A percentile compares a stretch with the other conserved stretches of the same genome.
Evolutionary conservation across 2,113 vertebrate genomes (phyloP).

Genomic region (Pluvialis apricaria): DNA sequence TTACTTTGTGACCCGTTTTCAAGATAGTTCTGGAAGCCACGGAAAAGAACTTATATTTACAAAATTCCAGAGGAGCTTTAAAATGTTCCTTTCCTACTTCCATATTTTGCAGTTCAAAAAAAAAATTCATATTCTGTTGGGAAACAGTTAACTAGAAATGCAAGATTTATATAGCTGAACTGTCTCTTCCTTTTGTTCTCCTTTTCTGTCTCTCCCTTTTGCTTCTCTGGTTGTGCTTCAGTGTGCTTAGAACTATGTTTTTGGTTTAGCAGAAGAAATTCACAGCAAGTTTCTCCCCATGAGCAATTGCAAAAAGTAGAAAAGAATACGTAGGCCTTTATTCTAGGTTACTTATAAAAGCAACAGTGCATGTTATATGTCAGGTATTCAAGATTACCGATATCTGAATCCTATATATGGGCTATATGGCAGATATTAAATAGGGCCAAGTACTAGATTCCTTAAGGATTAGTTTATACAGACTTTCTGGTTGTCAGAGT

Average conservation of each 20-base stretch:
- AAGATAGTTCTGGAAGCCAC: neutral
- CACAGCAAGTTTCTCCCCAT: neutral
- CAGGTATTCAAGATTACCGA: neutral
- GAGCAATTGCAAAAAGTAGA: neutral
- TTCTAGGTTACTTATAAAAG: neutral
- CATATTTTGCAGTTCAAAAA: neutral
- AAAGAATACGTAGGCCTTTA: neutral
- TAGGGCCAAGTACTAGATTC: neutral
- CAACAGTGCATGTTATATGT: neutral
- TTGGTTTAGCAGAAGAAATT: neutral
- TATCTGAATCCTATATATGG: neutral
- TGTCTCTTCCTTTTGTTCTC: neutral
- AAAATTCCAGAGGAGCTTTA: neutral
- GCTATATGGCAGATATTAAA: neutral
- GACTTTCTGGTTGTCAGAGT: neutral
- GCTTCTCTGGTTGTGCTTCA: neutral
- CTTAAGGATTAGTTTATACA: neutral
- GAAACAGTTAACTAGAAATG: neutral
- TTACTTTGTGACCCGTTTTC: neutral
- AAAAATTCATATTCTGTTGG: neutral
- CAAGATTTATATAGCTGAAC: neutral
- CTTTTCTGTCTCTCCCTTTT: neutral
- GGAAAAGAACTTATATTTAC: neutral
- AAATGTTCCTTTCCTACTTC: neutral
- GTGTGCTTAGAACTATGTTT: neutral